phyloP scores from a whole-genome alignment of 2,113 vertebrate species.

The Nothobranchius kuhntae region DNA sequence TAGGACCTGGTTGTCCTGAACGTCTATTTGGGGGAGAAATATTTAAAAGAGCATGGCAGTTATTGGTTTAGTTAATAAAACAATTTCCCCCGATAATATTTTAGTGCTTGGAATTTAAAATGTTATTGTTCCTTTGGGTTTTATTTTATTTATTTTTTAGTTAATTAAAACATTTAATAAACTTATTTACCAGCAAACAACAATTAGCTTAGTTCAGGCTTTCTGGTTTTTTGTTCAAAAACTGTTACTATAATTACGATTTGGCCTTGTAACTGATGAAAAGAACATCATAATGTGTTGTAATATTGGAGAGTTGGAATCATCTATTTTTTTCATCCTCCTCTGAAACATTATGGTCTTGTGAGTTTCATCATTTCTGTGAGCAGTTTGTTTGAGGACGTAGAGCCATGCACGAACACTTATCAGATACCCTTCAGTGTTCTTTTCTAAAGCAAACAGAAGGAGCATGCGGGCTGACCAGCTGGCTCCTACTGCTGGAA shows the following conservation, averaged over 20 bases:
- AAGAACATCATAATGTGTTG: neutral
- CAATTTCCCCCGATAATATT: too few relatives aligned
- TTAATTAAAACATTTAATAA: too few relatives aligned
- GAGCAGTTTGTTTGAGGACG: conserved; percentile 17
- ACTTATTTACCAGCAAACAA: too few relatives aligned
- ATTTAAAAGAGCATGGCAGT: too few relatives aligned
- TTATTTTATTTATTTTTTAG: too few relatives aligned
- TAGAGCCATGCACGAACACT: conserved; percentile 2
- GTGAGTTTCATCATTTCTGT: neutral
- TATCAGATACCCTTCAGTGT: conserved; percentile 30
- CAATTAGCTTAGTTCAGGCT: neutral
- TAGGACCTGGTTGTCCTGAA: too few relatives aligned
- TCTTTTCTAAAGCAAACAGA: conserved; percentile 30
- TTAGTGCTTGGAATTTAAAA: too few relatives aligned
- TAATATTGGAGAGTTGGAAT: neutral
- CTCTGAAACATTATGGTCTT: neutral
- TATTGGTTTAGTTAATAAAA: too few relatives aligned
- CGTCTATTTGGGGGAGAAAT: too few relatives aligned
- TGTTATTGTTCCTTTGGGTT: too few relatives aligned
- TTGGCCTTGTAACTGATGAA: neutral
- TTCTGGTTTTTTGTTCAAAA: neutral
- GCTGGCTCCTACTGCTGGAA: conserved; percentile 43
- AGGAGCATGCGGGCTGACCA: conserved; percentile 52
- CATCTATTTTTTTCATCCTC: neutral
- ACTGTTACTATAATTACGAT: neutral